Percentiles rank a stretch among this genome's conserved stretches.
Evolutionary conservation across 92 coral and sea anemone species (phyloP).

Genomic region (Umimayanthus chanpuru): DNA sequence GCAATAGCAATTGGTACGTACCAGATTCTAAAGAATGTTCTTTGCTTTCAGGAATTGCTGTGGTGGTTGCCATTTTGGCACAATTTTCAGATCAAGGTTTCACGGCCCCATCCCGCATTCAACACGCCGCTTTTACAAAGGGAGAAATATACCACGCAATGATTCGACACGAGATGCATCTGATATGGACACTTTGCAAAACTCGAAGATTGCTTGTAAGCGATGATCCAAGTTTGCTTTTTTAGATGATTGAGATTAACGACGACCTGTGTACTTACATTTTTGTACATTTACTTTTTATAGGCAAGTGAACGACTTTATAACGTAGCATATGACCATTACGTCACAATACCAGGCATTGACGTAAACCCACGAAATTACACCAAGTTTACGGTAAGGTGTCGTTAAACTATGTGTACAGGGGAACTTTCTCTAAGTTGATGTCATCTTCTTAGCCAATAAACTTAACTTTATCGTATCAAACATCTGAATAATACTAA

Average conservation of each 20-base stretch:
- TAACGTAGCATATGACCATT: neutral
- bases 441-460: too few species aligned
- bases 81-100: neutral
- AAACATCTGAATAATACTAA: too few species aligned
- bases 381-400: constrained; percentile 33
- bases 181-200: neutral
- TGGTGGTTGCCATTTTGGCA: neutral
- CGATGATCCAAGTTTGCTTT: too few species aligned
- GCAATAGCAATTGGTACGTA: too few species aligned
- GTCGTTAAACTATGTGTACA: neutral
- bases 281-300: neutral
- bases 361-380: neutral
- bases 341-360: constrained; percentile 24
- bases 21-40: too few species aligned
- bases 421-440: too few species aligned
- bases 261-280: neutral
- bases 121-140: neutral
- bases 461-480: too few species aligned
- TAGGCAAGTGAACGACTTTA: constrained; percentile 1
- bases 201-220: neutral
- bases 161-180: neutral
- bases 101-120: neutral
- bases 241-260: too few species aligned
- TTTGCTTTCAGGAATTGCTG: neutral
- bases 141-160: neutral